Percentiles rank a stretch among this genome's conserved stretches.
Evolutionary conservation across 2,888 invertebrate species (phyloP).

Genomic region (Callimorpha dominula): DNA sequence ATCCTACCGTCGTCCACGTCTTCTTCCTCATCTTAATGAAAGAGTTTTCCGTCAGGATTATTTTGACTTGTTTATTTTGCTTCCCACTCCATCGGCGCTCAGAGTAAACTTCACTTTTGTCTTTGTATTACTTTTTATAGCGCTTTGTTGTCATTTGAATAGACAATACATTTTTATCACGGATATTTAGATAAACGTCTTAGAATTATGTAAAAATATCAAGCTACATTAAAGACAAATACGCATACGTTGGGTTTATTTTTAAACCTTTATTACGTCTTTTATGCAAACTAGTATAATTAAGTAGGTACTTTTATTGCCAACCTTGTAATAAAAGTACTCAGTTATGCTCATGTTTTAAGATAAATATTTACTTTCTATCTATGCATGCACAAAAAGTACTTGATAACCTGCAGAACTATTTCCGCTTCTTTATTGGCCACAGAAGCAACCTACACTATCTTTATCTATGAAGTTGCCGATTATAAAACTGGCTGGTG

Average conservation of each 20-base stretch:
- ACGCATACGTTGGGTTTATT: neutral
- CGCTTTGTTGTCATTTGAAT: slow-evolving; percentile 30
- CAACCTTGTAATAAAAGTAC: neutral
- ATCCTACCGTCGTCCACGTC: slow-evolving; percentile 67
- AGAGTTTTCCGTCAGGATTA: slow-evolving; percentile 75
- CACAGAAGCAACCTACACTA: neutral
- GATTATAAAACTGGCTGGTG: too few relatives aligned
- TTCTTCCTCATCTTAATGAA: slow-evolving; percentile 76
- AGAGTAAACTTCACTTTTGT: slow-evolving; percentile 31
- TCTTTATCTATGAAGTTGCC: too few relatives aligned
- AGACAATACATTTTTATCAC: slow-evolving; percentile 22
- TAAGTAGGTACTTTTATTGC: neutral
- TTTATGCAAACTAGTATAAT: neutral
- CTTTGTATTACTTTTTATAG: slow-evolving; percentile 50
- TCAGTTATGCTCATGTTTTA: neutral
- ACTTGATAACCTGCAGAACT: neutral
- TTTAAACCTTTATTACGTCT: neutral
- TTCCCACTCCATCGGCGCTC: slow-evolving; percentile 56
- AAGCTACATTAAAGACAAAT: neutral
- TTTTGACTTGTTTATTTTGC: slow-evolving; percentile 74
- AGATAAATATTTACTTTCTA: neutral
- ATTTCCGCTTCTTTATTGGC: neutral
- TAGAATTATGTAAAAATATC: neutral
- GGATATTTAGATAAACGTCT: slow-evolving; percentile 10
- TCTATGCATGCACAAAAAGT: neutral